Evolutionary conservation across 2,113 vertebrate genomes (phyloP).

Genomic region (Callochromis pleurospilus): DNA sequence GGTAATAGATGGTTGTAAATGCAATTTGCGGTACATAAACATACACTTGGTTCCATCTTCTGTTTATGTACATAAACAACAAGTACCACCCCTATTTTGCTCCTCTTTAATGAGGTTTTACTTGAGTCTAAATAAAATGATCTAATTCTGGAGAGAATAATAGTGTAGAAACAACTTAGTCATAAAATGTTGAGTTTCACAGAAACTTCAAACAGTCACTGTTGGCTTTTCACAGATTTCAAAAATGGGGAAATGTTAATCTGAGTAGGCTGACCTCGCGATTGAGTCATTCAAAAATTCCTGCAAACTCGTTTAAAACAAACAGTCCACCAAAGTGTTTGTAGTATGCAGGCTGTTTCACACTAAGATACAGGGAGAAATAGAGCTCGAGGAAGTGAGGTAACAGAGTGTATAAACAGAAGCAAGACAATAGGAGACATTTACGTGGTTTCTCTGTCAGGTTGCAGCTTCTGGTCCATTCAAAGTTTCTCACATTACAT

Average conservation of each 20-base stretch:
- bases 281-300: not conserved
- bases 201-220: not conserved
- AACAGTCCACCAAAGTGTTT: not conserved
- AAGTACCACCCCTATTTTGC: not conserved
- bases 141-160: not conserved
- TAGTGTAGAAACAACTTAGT: not conserved
- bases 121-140: not conserved
- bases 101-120: not conserved
- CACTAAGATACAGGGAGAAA: not conserved
- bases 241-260: not conserved
- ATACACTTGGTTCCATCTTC: not conserved
- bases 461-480: not conserved
- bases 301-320: not conserved
- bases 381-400: not conserved
- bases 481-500: not conserved
- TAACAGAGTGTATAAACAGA: not conserved
- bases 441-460: not conserved
- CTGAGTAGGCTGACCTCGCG: not conserved
- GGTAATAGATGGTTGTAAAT: not conserved
- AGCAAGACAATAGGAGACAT: not conserved
- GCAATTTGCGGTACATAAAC: not conserved
- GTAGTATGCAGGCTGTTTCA: not conserved
- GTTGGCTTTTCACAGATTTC: not conserved
- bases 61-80: not conserved
- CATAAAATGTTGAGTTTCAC: not conserved